Evolutionary conservation across 2,113 vertebrate genomes (phyloP), one percentile per base, ranked within the genome.

Genomic region (Illadopsis cleaveri): DNA sequence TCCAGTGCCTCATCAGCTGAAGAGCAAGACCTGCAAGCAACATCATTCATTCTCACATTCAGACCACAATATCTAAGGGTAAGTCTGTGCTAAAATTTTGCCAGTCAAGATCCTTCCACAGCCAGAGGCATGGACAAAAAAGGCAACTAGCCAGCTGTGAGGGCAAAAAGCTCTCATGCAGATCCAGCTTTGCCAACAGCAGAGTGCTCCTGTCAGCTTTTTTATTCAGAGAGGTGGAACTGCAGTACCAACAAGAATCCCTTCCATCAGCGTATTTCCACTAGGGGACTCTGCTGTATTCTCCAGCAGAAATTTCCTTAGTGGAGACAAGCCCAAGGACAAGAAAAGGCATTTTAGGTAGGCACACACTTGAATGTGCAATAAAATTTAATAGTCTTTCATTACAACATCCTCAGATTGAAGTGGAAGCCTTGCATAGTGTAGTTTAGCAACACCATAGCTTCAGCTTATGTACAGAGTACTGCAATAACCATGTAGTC

Each of bases 281-380:
- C 94, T 90, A 93, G 94, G 58, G 94, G 82, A 95, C 94, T 92
- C 94, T 80, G 82, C 88, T 72, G 75, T 47, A 21, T 90, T 48
- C 70, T 64, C 57, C 88, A 44, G 66, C 65, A 72, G 53, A 66
- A 71, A 45, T 54, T 30, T 15, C 71, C 66, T 57, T 21, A 54
- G 53, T 11, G 25, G 65, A 64, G 82, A 60, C 21, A 44, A 85
- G 62, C 54, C 50, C 85, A 88, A 95, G 70, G 70, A 90, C 94
- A 82, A 64, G 57, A 38, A 65, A 84, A 94, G 60, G 47, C 80
- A 48, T 80, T 88, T 75, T 7, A 83, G 47, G 27, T 11, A 77
- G 60, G 57, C 28, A 19, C 21, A 33, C 16, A 6, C 23, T 79
- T 75, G 50, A n/a, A 70, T 6, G 18, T 22, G 13, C 62, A 73